Base-by-base conservation (phyloP, 2,888 invertebrate genomes). In the Encarsia formosa region DNA sequence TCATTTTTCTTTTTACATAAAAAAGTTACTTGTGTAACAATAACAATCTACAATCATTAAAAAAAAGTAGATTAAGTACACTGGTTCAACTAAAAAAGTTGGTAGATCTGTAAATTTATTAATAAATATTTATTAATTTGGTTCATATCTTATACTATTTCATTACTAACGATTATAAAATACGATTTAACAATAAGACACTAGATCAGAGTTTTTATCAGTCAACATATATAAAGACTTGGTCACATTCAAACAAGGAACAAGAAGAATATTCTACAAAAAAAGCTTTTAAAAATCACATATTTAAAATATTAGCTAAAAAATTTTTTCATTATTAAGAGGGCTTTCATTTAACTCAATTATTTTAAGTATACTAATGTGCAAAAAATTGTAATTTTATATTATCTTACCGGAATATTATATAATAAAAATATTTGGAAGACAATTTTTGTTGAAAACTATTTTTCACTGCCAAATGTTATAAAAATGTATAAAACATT, bases 171-270 rank as follows among this genome's bases (percentile, higher is more conserved):
- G 57, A 57, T 61, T 49, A 52, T 57, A 49, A 34, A 56, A 55
- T 58, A 56, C 16, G 24, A 41, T 44, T 44, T 56, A 59, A 61
- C 54, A 51, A 57, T 60, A 62, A 68, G 61, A 61, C 61, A 62
- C 61, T 63, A 53, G 59, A 60, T 58, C 56, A 52, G 51, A 56
- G 52, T 59, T 59, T 59, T 54, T 56, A 61, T 65, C 63, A 60
- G 65, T 62, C 59, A 53, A 54, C 47, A 41, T 46, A 53, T 48
- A 41, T 56, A 53, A 56, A 50, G 53, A 49, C 53, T 53, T 56
- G 53, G 46, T 56, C 56, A 53, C 47, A 56, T 53, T 52, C 52
- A 44, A 52, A 56, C 56, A 53, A 56, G 56, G 56, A 56, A 53
- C 56, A 53, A 53, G 41, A 53, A 50, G 40, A 50, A 53, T 56